A percentile compares a stretch with the other conserved stretches of the same genome.
These are phyloP conservation scores for Lasioglossum villosulum DNA, from an alignment of 2,888 invertebrate genomes.

Conservation along the genomic window DNA sequence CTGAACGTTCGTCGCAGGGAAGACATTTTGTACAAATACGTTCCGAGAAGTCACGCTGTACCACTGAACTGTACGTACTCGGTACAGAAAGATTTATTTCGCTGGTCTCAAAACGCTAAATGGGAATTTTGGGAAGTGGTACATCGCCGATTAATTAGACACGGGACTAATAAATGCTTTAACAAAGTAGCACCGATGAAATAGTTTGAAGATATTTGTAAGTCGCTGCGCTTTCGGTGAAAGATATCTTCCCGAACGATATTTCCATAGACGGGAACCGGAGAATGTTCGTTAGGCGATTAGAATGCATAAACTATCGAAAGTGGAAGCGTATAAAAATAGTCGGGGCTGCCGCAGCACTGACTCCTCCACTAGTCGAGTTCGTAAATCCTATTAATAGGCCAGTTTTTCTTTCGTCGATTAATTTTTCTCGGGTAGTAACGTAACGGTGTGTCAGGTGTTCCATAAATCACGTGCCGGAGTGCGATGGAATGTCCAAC, in stretches of 20 bases:
- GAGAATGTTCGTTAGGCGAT: not conserved
- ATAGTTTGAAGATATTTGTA: no score
- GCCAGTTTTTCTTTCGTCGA: slow-evolving; percentile 13
- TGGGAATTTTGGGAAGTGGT: not conserved
- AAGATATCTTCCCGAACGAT: not conserved
- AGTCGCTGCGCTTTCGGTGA: not conserved
- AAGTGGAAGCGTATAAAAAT: slow-evolving; percentile 39
- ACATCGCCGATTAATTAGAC: no score
- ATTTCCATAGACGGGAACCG: not conserved
- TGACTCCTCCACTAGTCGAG: slow-evolving; percentile 19
- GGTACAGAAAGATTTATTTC: not conserved
- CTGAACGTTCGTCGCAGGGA: not conserved
- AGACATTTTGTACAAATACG: not conserved
- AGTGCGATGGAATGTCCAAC: not conserved
- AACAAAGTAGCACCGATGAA: not conserved
- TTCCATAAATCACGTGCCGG: slow-evolving; percentile 31
- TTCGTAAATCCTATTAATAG: slow-evolving; percentile 49
- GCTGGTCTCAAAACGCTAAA: not conserved
- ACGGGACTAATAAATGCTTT: not conserved
- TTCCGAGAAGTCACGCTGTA: not conserved
- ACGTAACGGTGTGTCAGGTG: not conserved
- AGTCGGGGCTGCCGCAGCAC: slow-evolving; percentile 15
- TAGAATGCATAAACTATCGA: not conserved
- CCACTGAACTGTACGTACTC: not conserved
- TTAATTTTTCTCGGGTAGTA: slow-evolving; percentile 41